Percentiles rank a stretch among this genome's conserved stretches.
These are phyloP conservation scores for Halesus radiatus DNA, from an alignment of 1,140 invertebrate genomes.

Conservation along the genomic window DNA sequence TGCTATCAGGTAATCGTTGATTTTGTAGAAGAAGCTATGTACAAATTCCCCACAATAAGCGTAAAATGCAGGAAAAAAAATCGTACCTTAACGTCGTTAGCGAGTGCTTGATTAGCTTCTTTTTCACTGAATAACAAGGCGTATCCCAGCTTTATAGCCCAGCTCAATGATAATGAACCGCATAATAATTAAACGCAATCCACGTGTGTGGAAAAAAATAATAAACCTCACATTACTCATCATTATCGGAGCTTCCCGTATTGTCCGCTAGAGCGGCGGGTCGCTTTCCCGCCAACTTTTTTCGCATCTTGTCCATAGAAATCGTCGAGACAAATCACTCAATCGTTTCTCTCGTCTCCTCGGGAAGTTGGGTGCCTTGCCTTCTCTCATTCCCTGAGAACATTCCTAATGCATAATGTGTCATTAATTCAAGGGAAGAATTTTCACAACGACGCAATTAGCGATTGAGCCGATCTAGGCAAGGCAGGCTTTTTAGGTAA, in stretches of 20 bases:
- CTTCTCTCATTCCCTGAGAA: not conserved
- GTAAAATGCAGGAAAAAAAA: too few species aligned
- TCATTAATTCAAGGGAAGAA: conserved; percentile 8
- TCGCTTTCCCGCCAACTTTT: conserved; percentile 5
- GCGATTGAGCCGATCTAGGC: not conserved
- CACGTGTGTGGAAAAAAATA: not conserved
- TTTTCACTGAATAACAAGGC: too few species aligned
- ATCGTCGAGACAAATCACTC: conserved; percentile 22
- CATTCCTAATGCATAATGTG: not conserved
- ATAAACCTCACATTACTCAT: not conserved
- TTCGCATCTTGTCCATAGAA: not conserved
- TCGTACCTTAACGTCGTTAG: too few species aligned
- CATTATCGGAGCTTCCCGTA: not conserved
- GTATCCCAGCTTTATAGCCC: too few species aligned
- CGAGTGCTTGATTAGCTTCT: too few species aligned
- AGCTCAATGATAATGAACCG: too few species aligned
- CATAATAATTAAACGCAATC: too few species aligned
- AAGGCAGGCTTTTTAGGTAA: not conserved
- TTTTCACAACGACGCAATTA: conserved; percentile 2
- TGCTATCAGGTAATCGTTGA: too few species aligned
- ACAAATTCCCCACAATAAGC: too few species aligned
- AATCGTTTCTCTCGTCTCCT: not conserved
- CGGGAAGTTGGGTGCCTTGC: not conserved
- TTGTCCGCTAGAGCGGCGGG: not conserved
- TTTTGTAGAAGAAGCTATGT: too few species aligned